Percentiles rank a stretch among this genome's conserved stretches.
phyloP scores from a whole-genome alignment of 2,888 invertebrate genomes.

The Chloromyia formosa region DNA sequence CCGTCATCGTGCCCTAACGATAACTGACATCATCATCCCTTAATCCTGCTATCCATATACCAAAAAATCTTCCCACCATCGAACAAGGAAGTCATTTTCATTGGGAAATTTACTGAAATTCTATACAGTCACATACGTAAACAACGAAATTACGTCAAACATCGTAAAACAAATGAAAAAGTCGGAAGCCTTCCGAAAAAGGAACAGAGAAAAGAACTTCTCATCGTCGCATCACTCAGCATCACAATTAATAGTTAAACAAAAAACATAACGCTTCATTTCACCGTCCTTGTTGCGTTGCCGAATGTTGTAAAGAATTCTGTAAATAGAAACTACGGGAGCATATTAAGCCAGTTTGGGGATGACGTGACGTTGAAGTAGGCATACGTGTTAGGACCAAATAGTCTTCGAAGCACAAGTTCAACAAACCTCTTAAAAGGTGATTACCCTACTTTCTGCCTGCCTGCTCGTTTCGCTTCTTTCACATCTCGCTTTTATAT shows the following conservation, averaged over 20 bases:
- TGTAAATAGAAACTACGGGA: constrained; percentile 14
- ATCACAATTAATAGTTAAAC: constrained; percentile 18
- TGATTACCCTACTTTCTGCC: constrained; percentile 38
- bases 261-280: constrained; percentile 32
- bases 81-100: too few species aligned
- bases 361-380: not conserved
- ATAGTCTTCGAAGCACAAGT: constrained; percentile 16
- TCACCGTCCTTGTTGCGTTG: constrained; percentile 8
- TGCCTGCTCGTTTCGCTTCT: not conserved
- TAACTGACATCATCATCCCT: too few species aligned
- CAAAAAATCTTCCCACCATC: too few species aligned
- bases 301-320: too few species aligned
- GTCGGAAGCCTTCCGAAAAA: not conserved
- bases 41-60: too few species aligned
- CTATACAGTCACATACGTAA: too few species aligned
- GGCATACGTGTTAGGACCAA: not conserved
- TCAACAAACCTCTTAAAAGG: constrained; percentile 42
- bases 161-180: not conserved
- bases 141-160: too few species aligned
- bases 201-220: not conserved
- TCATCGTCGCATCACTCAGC: constrained; percentile 2
- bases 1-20: too few species aligned
- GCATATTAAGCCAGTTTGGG: constrained; percentile 18
- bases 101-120: too few species aligned
- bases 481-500: not conserved